phyloP scores from a whole-genome alignment of 1,140 invertebrate species.

The Solenopsis invicta region DNA sequence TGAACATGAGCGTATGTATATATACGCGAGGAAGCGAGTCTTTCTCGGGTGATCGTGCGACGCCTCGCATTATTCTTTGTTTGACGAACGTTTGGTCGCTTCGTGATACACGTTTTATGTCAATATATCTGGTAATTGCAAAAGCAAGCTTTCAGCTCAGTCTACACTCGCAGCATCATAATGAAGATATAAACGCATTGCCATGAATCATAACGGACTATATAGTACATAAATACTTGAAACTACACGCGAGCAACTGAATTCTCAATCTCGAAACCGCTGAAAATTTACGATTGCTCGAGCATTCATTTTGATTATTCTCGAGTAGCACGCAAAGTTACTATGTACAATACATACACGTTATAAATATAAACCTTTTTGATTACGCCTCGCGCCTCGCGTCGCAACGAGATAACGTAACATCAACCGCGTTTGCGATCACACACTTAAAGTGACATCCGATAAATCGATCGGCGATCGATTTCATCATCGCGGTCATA shows the following conservation, averaged over 20 bases:
- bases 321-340: not conserved
- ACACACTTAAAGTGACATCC: not conserved
- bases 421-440: not conserved
- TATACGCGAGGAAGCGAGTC: not conserved
- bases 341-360: not conserved
- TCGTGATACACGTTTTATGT: not conserved
- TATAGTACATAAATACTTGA: conserved; percentile 1
- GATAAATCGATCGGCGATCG: not conserved
- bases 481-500: conserved; percentile 71
- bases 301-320: conserved; percentile 20
- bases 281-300: not conserved
- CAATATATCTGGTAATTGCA: not conserved
- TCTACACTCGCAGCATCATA: not conserved
- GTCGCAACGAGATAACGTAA: not conserved
- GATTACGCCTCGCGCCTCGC: too few species aligned
- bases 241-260: conserved; percentile 2
- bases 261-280: not conserved
- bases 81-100: not conserved
- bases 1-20: not conserved
- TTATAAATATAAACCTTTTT: not conserved
- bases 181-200: not conserved
- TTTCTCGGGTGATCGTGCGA: not conserved
- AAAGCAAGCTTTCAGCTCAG: not conserved
- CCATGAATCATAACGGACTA: not conserved
- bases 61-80: not conserved